These are phyloP conservation scores for Congeria kusceri DNA, from an alignment of 2,888 invertebrate genomes.

Conservation along the genomic window DNA sequence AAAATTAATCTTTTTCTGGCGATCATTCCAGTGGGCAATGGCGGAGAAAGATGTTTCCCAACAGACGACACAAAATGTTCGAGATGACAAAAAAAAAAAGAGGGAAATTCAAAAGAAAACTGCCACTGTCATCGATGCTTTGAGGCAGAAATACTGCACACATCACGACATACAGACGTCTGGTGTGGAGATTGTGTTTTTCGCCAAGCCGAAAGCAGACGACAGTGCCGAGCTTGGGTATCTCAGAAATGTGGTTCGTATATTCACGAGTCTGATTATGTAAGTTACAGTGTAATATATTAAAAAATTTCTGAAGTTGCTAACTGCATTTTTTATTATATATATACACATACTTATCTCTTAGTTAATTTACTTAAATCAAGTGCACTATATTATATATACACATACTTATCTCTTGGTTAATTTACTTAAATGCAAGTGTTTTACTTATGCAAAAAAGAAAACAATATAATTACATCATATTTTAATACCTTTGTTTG, in stretches of 20 bases:
- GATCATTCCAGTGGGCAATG: constrained; percentile 14
- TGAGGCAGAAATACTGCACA: constrained; percentile 76
- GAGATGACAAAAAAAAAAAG: constrained; percentile 12
- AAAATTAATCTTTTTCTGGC: neutral
- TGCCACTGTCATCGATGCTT: constrained; percentile 73
- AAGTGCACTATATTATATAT: too few species aligned
- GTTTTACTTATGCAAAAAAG: too few species aligned
- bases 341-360: too few species aligned
- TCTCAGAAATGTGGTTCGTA: constrained; percentile 78
- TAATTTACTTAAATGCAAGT: too few species aligned
- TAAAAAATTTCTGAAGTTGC: too few species aligned
- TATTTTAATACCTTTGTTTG: too few species aligned
- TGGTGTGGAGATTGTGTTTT: constrained; percentile 69
- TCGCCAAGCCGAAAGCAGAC: constrained; percentile 70
- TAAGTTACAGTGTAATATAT: too few species aligned
- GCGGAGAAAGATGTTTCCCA: constrained; percentile 19
- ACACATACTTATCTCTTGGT: too few species aligned
- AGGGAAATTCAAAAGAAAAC: constrained; percentile 1
- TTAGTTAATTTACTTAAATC: too few species aligned
- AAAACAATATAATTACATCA: too few species aligned
- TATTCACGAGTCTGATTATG: neutral
- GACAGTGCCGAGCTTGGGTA: constrained; percentile 77
- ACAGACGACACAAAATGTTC: neutral
- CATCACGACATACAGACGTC: constrained; percentile 47
- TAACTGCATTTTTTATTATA: too few species aligned